Percentiles rank a stretch among this genome's conserved stretches.
These are phyloP conservation scores for Ptychoptera contaminata DNA, from an alignment of 2,888 invertebrate genomes.

Conservation along the genomic window DNA sequence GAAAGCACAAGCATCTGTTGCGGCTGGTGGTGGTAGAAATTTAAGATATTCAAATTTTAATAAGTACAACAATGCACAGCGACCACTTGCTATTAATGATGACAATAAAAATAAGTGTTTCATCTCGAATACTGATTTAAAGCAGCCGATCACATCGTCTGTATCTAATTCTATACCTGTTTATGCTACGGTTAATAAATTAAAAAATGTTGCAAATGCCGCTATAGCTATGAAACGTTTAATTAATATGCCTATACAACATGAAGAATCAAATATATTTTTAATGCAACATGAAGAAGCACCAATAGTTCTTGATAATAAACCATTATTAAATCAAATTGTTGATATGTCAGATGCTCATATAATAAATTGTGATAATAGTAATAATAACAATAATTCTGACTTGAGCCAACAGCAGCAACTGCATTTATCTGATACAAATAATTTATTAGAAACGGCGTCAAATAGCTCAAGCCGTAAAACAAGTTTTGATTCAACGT, in stretches of 20 bases:
- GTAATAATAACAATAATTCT: conserved; percentile 1
- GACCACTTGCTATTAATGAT: no score
- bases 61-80: no score
- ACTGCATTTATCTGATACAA: background rate
- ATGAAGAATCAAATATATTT: background rate
- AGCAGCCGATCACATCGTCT: no score
- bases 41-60: no score
- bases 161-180: conserved; percentile 11
- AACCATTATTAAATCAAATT: background rate
- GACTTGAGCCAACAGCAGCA: background rate
- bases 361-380: background rate
- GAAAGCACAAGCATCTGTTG: no score
- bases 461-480: conserved; percentile 26
- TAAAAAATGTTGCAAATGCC: no score
- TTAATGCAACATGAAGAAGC: background rate
- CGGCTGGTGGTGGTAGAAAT: no score
- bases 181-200: conserved; percentile 25
- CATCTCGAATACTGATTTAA: no score
- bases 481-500: conserved; percentile 31
- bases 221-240: no score
- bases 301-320: background rate
- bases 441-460: background rate
- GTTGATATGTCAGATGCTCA: no score
- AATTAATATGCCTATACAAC: background rate
- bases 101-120: no score